Evolutionary conservation across 1,140 invertebrate species (phyloP).

Genomic region (Trissolcus basalis): DNA sequence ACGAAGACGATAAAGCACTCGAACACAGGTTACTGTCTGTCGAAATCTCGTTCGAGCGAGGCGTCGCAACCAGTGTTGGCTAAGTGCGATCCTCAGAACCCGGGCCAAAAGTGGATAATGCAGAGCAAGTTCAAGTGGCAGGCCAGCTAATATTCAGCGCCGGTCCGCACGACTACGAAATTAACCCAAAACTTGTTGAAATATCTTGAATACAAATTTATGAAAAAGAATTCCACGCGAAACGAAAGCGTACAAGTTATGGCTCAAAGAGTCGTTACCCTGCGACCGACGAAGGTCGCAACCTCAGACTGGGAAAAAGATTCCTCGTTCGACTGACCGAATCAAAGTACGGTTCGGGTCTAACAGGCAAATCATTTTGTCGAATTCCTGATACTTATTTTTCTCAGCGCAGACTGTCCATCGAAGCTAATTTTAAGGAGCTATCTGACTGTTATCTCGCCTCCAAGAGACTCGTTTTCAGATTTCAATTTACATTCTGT

Average conservation of each 20-base stretch:
- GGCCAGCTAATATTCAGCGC: slow-evolving; percentile 78
- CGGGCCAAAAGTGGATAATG: slow-evolving; percentile 96
- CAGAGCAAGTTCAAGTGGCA: slow-evolving; percentile 96
- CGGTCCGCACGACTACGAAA: slow-evolving; percentile 27
- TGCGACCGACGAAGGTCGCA: neutral
- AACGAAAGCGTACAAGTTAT: neutral
- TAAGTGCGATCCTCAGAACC: slow-evolving; percentile 82
- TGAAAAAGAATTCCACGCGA: slow-evolving; percentile 24
- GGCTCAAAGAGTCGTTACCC: too few relatives aligned
- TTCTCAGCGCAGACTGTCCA: slow-evolving; percentile 46
- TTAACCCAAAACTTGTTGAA: slow-evolving; percentile 68
- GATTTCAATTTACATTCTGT: slow-evolving; percentile 60
- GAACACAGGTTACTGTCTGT: slow-evolving; percentile 93
- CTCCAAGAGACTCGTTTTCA: slow-evolving; percentile 49
- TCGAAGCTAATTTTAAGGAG: slow-evolving; percentile 41
- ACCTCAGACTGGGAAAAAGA: slow-evolving; percentile 14
- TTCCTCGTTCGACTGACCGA: slow-evolving; percentile 19
- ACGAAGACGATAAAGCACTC: slow-evolving; percentile 91
- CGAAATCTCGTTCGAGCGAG: slow-evolving; percentile 83
- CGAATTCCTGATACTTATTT: slow-evolving; percentile 22
- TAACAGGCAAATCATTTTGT: slow-evolving; percentile 19
- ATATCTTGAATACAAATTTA: slow-evolving; percentile 65
- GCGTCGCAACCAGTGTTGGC: slow-evolving; percentile 83
- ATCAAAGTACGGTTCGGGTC: slow-evolving; percentile 17
- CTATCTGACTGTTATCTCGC: slow-evolving; percentile 54